Base-by-base conservation (phyloP, 2,797 vertebrate genomes). In the Naso thynnoides region DNA sequence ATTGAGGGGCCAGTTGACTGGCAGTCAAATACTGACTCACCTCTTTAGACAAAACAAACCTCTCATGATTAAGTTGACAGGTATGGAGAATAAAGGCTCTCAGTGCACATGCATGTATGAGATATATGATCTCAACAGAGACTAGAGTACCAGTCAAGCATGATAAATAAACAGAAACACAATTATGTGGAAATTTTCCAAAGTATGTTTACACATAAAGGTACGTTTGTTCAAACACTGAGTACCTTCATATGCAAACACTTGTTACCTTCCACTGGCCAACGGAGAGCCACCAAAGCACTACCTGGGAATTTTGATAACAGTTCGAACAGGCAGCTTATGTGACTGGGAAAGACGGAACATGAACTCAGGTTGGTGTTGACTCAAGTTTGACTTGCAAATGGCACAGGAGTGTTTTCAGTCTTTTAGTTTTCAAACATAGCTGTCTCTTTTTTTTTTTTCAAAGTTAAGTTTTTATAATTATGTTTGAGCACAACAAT, bases 51-150 rank as follows among this genome's bases (percentile, higher is more conserved):
- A 64, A 60, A 79, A 76, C 61, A 81, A 49, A 53, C 27, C n/a
- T 66, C 48, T 71, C 19, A 62, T 54, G 82, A 88, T 79, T 82
- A 70, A 57, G 73, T 82, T 82, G 75, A 74, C 73, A 81, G 66
- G 79, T 82, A 83, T 56, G 52, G 70, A 68, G 72, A 86, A 74
- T 42, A 89, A 85, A 82, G 63, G 24, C 54, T 59, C 36, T 65
- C 54, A 15, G 38, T 62, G 41, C 36, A 42, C 1, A 14, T 57
- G 56, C 38, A 26, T 36, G 50, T 66, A 33, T 67, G 54, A n/a
- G 77, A 80, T 74, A 88, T 66, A 49, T 48, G 84, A 89, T 82
- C 82, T 63, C 29, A 39, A 41, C 36, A 55, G 29, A 85, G 48
- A 82, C 67, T 26, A 75, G 45, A 58, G 50, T 64, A 44, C 42